Evolutionary conservation across 1,140 invertebrate genomes (phyloP).

Genomic region (Hermatobates lingyangjiaoensis): DNA sequence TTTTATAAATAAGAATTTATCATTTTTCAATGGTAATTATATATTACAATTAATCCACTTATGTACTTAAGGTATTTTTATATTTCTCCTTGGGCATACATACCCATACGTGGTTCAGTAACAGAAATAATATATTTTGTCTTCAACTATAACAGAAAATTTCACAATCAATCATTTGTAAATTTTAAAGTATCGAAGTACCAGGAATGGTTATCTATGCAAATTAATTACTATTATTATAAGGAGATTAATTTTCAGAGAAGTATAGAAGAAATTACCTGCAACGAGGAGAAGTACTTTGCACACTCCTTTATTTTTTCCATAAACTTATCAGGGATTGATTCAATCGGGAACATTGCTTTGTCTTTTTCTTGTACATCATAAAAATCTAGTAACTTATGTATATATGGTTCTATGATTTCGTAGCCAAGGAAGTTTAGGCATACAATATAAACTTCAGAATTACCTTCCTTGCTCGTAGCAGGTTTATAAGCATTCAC

Average conservation of each 20-base stretch:
- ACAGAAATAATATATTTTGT: too few relatives aligned
- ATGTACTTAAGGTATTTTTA: too few relatives aligned
- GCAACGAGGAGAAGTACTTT: conserved; percentile 39
- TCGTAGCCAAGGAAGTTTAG: conserved; percentile 35
- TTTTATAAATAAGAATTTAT: too few relatives aligned
- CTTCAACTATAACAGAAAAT: too few relatives aligned
- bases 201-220: too few relatives aligned
- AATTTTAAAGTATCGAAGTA: too few relatives aligned
- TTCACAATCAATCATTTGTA: too few relatives aligned
- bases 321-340: conserved; percentile 45
- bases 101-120: too few relatives aligned
- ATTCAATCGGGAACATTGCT: conserved; percentile 36
- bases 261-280: conserved; percentile 20
- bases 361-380: conserved; percentile 18
- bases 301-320: conserved; percentile 42
- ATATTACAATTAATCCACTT: too few relatives aligned
- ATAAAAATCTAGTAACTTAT: conserved; percentile 30
- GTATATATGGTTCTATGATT: conserved; percentile 25
- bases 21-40: too few relatives aligned
- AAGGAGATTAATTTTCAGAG: background rate
- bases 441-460: conserved; percentile 77
- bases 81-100: too few relatives aligned
- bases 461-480: conserved; percentile 84
- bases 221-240: too few relatives aligned
- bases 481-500: conserved; percentile 69